Conservation (phyloP, 2,888 invertebrate species). For the Ophion obscuratus region DNA sequence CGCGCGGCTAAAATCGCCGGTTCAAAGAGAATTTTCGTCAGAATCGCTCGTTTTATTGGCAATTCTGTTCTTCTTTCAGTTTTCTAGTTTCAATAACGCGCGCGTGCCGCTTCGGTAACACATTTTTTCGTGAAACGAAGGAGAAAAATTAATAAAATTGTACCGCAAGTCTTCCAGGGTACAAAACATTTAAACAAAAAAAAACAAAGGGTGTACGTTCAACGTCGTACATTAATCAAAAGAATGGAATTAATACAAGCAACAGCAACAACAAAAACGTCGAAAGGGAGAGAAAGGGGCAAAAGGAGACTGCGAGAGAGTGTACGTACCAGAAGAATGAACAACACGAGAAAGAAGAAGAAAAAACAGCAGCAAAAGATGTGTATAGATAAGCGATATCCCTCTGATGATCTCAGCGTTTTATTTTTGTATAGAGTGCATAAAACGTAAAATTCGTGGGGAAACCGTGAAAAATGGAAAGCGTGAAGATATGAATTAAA, state of each 20-base stretch:
- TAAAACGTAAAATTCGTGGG: constrained; percentile 76
- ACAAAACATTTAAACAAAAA: constrained; percentile 70
- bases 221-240: constrained; percentile 75
- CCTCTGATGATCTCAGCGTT: constrained; percentile 80
- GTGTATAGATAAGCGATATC: constrained; percentile 76
- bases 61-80: constrained; percentile 45
- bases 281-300: constrained; percentile 10
- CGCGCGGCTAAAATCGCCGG: constrained; percentile 39
- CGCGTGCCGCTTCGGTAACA: constrained; percentile 51
- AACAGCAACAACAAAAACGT: not conserved
- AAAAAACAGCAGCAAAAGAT: constrained; percentile 68
- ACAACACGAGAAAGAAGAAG: constrained; percentile 59
- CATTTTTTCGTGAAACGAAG: constrained; percentile 43
- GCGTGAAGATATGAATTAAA: constrained; percentile 42
- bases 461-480: constrained; percentile 66
- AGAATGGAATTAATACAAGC: constrained; percentile 55
- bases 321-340: constrained; percentile 37
- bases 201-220: constrained; percentile 61
- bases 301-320: constrained; percentile 27
- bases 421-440: constrained; percentile 82
- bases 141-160: constrained; percentile 69
- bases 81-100: constrained; percentile 24
- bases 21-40: constrained; percentile 21
- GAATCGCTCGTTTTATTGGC: constrained; percentile 21
- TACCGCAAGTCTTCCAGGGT: constrained; percentile 78